Percentiles rank a stretch among this genome's conserved stretches.
phyloP scores from a whole-genome alignment of 2,797 vertebrate genomes.

The Catamblyrhynchus diadema region DNA sequence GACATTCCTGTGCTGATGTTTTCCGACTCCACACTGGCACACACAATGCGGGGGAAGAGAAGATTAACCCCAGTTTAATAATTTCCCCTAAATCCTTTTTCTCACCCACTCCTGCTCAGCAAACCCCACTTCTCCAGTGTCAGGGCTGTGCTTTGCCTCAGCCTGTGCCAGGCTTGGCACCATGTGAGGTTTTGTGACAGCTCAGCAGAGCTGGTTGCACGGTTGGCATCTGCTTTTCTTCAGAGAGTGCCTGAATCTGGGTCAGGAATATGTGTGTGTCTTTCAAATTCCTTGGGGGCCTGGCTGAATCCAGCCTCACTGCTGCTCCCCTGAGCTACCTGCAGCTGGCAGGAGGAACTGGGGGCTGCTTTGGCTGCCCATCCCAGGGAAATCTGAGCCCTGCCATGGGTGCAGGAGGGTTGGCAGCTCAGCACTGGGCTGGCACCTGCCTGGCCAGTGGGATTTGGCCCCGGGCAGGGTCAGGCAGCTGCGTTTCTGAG shows the following conservation, averaged over 20 bases:
- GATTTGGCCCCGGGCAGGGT: background rate
- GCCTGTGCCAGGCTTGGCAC: background rate
- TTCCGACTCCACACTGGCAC: background rate
- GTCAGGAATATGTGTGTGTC: constrained; percentile 64
- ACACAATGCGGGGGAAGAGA: background rate
- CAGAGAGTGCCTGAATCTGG: constrained; percentile 64
- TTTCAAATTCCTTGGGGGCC: constrained; percentile 10
- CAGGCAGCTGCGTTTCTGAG: background rate
- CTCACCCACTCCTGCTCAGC: background rate
- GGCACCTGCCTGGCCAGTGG: background rate
- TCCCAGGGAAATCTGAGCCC: background rate
- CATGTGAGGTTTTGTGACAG: constrained; percentile 9
- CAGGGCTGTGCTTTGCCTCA: background rate
- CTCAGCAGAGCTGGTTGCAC: constrained; percentile 46
- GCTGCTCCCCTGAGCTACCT: constrained; percentile 2
- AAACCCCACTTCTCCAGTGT: background rate
- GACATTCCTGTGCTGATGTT: background rate
- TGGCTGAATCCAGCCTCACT: background rate
- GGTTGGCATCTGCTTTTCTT: constrained; percentile 62
- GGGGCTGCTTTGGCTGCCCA: background rate
- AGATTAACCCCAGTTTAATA: background rate
- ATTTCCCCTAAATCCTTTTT: background rate
- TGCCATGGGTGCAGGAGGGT: accelerated
- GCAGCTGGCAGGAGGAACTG: background rate
- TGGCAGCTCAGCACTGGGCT: accelerated